A percentile compares a stretch with the other conserved stretches of the same genome.
Conservation (phyloP, 2,888 invertebrate species). For the Thelaira solivaga region DNA sequence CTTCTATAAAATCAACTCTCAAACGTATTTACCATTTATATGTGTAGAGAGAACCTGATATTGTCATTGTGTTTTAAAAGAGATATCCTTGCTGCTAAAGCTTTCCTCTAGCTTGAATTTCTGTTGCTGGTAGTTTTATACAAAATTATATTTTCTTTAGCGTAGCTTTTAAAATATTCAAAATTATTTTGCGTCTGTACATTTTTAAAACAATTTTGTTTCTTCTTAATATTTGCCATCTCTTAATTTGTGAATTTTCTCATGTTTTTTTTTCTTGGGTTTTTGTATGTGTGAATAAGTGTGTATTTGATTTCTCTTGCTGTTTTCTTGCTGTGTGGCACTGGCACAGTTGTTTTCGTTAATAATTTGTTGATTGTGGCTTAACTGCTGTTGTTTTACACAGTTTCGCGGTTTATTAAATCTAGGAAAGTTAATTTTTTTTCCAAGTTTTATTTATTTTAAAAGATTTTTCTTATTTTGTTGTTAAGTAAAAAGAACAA, state of each 20-base stretch:
- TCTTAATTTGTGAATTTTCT: slow-evolving; percentile 65
- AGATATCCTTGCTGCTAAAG: slow-evolving; percentile 5
- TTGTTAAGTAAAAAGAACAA: not conserved
- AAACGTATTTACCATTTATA: slow-evolving; percentile 46
- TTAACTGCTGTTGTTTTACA: slow-evolving; percentile 31
- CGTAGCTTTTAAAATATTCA: slow-evolving; percentile 15
- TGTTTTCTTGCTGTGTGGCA: not conserved
- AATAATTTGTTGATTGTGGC: slow-evolving; percentile 45
- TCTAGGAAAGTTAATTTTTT: slow-evolving; percentile 31
- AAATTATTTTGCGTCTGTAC: slow-evolving; percentile 10
- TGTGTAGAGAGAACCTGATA: slow-evolving; percentile 5
- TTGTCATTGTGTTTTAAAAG: slow-evolving; percentile 3
- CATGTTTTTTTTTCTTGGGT: slow-evolving; percentile 63
- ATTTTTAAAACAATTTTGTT: not conserved
- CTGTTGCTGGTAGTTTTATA: slow-evolving; percentile 5
- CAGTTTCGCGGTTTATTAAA: slow-evolving; percentile 55
- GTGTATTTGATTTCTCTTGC: not conserved
- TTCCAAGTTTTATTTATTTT: not conserved
- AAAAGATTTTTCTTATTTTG: not conserved
- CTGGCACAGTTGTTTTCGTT: slow-evolving; percentile 22
- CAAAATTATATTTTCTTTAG: slow-evolving; percentile 5
- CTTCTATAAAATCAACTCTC: slow-evolving; percentile 44
- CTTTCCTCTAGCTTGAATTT: slow-evolving; percentile 5
- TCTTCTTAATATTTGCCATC: slow-evolving; percentile 23
- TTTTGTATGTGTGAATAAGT: not conserved